Conservation (phyloP, 2,888 invertebrate species). For the Agrotis clavis region DNA sequence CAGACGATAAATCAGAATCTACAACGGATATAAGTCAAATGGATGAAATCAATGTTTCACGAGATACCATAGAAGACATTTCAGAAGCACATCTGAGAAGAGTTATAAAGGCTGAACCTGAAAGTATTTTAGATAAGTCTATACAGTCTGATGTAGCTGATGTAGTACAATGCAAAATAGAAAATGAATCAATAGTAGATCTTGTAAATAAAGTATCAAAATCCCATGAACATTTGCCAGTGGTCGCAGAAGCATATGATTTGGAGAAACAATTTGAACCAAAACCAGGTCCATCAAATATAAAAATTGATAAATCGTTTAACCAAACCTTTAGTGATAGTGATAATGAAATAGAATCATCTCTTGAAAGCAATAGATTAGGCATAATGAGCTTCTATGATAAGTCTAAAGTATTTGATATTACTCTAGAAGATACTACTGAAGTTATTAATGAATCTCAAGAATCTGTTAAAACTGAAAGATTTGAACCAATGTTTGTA, state of each 20-base stretch:
- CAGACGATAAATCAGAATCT: conserved; percentile 45
- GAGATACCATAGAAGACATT: conserved; percentile 80
- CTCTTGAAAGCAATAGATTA: conserved; percentile 75
- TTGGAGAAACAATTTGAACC: conserved; percentile 78
- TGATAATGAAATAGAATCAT: conserved; percentile 75
- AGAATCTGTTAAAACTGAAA: conserved; percentile 11
- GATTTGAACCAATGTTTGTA: conserved; percentile 14
- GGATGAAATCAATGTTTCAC: conserved; percentile 83
- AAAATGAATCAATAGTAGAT: conserved; percentile 67
- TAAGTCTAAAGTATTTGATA: conserved; percentile 83
- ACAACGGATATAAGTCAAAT: conserved; percentile 69
- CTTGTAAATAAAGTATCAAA: conserved; percentile 74
- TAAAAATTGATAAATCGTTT: conserved; percentile 52
- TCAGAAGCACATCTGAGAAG: conserved; percentile 76
- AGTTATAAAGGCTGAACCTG: conserved; percentile 70
- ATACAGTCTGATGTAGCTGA: conserved; percentile 51
- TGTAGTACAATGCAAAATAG: conserved; percentile 48
- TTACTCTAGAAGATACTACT: conserved; percentile 70
- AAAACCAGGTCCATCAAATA: conserved; percentile 81
- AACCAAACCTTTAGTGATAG: conserved; percentile 59
- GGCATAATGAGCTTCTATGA: conserved; percentile 87
- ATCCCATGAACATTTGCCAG: conserved; percentile 54
- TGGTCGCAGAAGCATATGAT: conserved; percentile 79
- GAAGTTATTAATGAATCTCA: conserved; percentile 14
- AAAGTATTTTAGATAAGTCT: conserved; percentile 66